Evolutionary conservation across 1,140 invertebrate species (phyloP).

Genomic region (Drosophila parvula): DNA sequence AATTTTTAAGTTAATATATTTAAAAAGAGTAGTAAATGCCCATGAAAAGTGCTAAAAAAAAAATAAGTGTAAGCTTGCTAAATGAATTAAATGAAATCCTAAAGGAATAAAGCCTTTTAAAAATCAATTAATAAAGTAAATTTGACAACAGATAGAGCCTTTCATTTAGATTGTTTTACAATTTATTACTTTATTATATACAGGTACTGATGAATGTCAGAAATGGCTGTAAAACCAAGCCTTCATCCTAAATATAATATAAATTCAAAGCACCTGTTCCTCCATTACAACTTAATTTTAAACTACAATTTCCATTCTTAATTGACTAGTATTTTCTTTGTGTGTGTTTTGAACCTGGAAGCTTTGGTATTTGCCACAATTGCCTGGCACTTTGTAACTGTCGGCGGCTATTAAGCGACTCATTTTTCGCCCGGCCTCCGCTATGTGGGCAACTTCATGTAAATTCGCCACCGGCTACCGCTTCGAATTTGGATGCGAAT

Average conservation of each 20-base stretch:
- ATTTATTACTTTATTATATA: too few species aligned
- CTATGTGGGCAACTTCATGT: conserved; percentile 57
- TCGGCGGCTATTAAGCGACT: conserved; percentile 82
- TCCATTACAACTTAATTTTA: background rate
- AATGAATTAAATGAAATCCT: background rate
- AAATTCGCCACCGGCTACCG: conserved; percentile 56
- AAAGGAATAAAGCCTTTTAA: background rate
- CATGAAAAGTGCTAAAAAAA: too few species aligned
- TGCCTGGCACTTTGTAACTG: conserved; percentile 83
- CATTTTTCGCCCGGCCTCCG: conserved; percentile 63
- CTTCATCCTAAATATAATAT: too few species aligned
- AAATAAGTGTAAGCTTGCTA: too few species aligned
- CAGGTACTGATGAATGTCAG: too few species aligned
- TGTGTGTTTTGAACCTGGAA: conserved; percentile 9
- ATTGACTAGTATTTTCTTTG: background rate
- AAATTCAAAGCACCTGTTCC: background rate
- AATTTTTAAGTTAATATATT: too few species aligned
- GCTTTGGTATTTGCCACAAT: conserved; percentile 72
- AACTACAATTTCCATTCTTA: background rate
- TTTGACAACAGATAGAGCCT: background rate
- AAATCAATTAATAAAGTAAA: background rate
- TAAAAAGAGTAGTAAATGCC: too few species aligned
- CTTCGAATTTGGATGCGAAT: conserved; percentile 19
- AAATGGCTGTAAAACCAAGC: too few species aligned
- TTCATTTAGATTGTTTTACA: background rate